Evolutionary conservation across 1,140 invertebrate genomes (phyloP).

Genomic region (Eumeta japonica): DNA sequence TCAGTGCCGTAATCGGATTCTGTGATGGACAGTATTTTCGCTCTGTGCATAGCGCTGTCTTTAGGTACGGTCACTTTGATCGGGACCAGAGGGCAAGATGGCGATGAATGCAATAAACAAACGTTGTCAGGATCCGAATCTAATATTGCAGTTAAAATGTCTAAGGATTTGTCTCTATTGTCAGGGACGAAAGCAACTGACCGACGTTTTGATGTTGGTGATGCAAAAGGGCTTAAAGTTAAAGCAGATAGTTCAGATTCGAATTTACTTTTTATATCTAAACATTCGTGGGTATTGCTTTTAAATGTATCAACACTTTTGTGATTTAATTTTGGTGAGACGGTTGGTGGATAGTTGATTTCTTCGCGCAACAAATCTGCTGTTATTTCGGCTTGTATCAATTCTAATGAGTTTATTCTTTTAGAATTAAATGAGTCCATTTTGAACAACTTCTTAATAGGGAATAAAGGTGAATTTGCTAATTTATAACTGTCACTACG

Average conservation of each 20-base stretch:
- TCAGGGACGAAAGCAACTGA: conserved; percentile 35
- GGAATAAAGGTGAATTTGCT: conserved; percentile 71
- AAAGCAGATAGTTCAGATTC: conserved; percentile 40
- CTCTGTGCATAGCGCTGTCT: conserved; percentile 55
- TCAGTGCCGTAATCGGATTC: conserved; percentile 67
- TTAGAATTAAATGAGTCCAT: conserved; percentile 48
- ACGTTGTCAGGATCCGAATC: conserved; percentile 52
- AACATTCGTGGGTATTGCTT: not conserved
- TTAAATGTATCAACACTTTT: too few species aligned
- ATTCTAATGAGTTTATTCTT: conserved; percentile 55
- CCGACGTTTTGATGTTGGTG: conserved; percentile 41
- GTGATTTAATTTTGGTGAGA: conserved; percentile 52
- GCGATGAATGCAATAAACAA: conserved; percentile 37
- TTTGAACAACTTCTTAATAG: conserved; percentile 54
- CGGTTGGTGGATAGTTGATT: conserved; percentile 69
- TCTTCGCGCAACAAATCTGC: conserved; percentile 66
- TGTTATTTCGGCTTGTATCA: conserved; percentile 60
- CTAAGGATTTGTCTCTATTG: conserved; percentile 34
- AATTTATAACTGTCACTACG: conserved; percentile 83
- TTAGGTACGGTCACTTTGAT: conserved; percentile 58
- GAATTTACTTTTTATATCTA: conserved; percentile 15
- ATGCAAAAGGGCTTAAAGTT: conserved; percentile 45
- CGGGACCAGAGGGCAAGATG: conserved; percentile 43
- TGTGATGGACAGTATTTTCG: conserved; percentile 57
- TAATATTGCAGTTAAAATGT: conserved; percentile 43